Base-by-base conservation (phyloP, 2,797 vertebrate species). In the Pseudopleuronectes americanus region DNA sequence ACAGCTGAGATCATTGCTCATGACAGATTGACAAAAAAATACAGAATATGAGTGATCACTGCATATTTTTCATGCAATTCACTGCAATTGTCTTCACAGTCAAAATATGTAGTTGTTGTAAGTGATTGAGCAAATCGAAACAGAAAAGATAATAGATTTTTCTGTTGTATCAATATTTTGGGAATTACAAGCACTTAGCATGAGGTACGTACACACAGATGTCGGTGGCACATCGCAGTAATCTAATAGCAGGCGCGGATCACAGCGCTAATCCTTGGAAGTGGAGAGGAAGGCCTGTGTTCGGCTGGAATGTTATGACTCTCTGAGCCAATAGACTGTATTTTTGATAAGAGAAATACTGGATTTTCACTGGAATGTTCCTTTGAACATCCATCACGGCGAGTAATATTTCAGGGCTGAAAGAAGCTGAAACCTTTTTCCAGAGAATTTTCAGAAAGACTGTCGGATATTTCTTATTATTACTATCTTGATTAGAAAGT, bases 251-350 rank as follows among this genome's bases (percentile, higher is more conserved):
- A 43, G 81, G 76, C 68, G 16, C 21, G 76, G 90, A 90, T 90
- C 86, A 87, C 74, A 84, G 72, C 17, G 76, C 66, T 81, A 87
- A 89, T 85, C 87, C 81, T 24, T 62, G 77, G 84, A 89, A 79
- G 83, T 68, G 81, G 75, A 87, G 86, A 85, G 87, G 89, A 93
- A 93, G 84, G 78, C 79, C 79, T 31, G 74, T 58, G 86, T 86
- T 90, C 87, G 67, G 76, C 80, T 86, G 92, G 92, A 94, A 93
- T 94, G 92, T 92, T 93, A 92, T 74, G 78, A 88, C 87, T 88
- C 67, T 80, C 75, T 84, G 64, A 83, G 90, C 84, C 82, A 84
- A 81, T 17, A 76, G 85, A 84, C 48, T 52, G 12, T 74, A 87
- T 76, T 57, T 81, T 45, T 71, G 69, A 90, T 76, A 61, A 38